Percentiles rank a stretch among this genome's conserved stretches.
Conservation (phyloP, 2,797 vertebrate species). For the Pristis pectinata region DNA sequence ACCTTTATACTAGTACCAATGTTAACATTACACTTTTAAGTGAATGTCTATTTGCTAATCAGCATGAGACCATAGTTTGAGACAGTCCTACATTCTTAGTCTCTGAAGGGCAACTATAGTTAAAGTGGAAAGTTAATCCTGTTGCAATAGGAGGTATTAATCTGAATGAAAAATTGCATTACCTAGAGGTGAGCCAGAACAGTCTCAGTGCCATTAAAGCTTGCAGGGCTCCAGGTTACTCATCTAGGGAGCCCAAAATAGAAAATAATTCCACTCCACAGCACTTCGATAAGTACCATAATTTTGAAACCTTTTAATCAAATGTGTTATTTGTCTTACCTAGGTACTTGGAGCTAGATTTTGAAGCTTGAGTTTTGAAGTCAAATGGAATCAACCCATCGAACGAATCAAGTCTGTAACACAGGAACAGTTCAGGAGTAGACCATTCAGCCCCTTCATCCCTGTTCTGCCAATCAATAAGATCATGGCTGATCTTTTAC, state of each 20-base stretch:
- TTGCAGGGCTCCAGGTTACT: not conserved
- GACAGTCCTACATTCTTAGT: not conserved
- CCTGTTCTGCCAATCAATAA: no score
- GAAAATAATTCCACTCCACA: not conserved
- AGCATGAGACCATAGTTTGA: not conserved
- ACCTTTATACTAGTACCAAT: not conserved
- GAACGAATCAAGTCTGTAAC: constrained; percentile 57
- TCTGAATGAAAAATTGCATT: not conserved
- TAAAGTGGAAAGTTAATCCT: not conserved
- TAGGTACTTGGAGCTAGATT: constrained; percentile 62
- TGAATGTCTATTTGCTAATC: not conserved
- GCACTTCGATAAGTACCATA: not conserved
- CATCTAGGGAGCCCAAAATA: not conserved
- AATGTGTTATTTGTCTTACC: constrained; percentile 47
- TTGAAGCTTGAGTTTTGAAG: constrained; percentile 59
- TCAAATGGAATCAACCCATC: constrained; percentile 65
- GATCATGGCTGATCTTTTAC: no score
- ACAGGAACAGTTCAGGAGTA: not conserved
- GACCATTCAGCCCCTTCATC: no score
- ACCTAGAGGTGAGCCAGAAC: not conserved
- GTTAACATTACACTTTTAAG: not conserved
- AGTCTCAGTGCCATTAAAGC: not conserved
- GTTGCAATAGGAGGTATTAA: not conserved
- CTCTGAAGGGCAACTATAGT: not conserved
- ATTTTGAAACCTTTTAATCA: not conserved